These are phyloP conservation scores for Octomys mimax DNA, from an alignment of 2,797 vertebrate species.

Conservation along the genomic window DNA sequence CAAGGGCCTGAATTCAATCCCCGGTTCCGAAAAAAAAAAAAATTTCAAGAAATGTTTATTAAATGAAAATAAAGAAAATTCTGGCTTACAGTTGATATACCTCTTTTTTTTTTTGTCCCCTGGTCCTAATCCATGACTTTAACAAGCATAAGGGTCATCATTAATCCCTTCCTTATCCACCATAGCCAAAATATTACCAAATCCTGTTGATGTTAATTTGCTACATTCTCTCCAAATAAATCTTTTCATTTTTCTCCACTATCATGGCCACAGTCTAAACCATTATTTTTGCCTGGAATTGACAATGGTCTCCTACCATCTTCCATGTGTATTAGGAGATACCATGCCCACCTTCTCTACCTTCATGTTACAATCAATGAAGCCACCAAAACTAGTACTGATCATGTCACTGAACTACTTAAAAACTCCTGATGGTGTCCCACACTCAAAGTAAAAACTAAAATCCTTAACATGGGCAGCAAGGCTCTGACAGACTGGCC, in stretches of 20 bases:
- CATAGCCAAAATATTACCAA: not conserved
- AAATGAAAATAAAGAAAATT: constrained; percentile 2
- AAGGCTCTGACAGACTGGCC: not conserved
- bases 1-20: too few relatives aligned
- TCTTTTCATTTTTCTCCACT: not conserved
- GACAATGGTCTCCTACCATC: not conserved
- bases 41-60: not conserved
- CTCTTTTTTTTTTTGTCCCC: constrained; percentile 5
- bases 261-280: not conserved
- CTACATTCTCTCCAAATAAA: not conserved
- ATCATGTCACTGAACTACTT: not conserved
- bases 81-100: not conserved
- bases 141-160: not conserved
- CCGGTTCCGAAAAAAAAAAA: too few relatives aligned
- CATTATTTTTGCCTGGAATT: not conserved
- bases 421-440: not conserved
- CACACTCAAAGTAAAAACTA: not conserved
- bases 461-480: not conserved
- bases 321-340: not conserved
- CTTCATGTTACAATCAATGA: not conserved
- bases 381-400: not conserved
- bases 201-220: not conserved
- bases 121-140: constrained; percentile 10
- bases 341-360: not conserved
- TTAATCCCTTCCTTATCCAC: not conserved